Base-by-base conservation (phyloP, 2,113 vertebrate genomes). In the Bubo scandiacus region DNA sequence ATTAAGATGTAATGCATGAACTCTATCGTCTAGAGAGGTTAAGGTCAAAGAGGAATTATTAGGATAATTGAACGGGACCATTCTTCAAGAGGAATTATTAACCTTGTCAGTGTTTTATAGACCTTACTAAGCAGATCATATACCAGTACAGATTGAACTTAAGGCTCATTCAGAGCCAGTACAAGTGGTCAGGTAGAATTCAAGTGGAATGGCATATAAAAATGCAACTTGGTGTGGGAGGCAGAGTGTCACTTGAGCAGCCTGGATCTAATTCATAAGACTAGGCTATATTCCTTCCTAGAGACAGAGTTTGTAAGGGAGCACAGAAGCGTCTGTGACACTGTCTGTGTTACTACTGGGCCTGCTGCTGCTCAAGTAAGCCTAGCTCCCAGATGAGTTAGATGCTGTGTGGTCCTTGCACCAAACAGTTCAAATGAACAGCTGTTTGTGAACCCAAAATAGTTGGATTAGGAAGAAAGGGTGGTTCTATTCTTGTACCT, bases 31-130 rank as follows among this genome's bases (percentile, higher is more conserved):
- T 61, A 32, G 55, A 90, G 49, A 70, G 47, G 54, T 79, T 82
- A 72, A 90, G 36, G 66, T 88, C 66, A 85, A 90, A 94, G 54
- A 82, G 42, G 29, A 91, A 91, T 79, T 93, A 75, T 91, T 91
- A 88, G 45, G 62, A 82, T 93, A 96, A 95, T 77, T 86, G 86
- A 95, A 94, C 21, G 80, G 49, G 19, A 61, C 16, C 15, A 42
- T 81, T 83, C 67, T 83, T 91, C 63, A 81, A 32, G 15, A 80
- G 38, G 59, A 92, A 45, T 43, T 86, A 55, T 82, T 77, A 93
- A 90, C 32, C 45, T 45, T 83, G 59, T 77, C 88, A 77, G 67
- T 51, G 51, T 54, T 86, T 88, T 84, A 92, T 73, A 88, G 92
- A 82, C 42, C 30, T 96, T 73, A 88, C 79, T 83, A 73, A 92